phyloP scores from a whole-genome alignment of 2,113 vertebrate genomes.

The Osmerus mordax region DNA sequence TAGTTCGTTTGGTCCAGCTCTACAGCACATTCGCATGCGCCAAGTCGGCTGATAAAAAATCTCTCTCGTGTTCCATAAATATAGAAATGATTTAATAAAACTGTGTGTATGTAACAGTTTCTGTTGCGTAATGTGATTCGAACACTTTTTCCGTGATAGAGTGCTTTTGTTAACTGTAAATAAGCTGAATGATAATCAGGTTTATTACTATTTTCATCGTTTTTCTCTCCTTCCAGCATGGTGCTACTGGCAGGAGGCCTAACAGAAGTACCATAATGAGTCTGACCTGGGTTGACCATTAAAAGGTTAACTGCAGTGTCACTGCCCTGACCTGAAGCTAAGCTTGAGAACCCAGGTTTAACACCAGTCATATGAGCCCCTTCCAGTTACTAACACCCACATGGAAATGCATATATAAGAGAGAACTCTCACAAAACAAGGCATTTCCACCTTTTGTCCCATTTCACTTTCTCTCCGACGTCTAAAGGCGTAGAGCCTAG shows the following conservation, averaged over 20 bases:
- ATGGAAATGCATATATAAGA: too few species aligned
- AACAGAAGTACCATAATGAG: too few species aligned
- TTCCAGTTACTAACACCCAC: too few species aligned
- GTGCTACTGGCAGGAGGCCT: too few species aligned
- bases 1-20: conserved; percentile 57
- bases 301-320: too few species aligned
- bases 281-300: too few species aligned
- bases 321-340: too few species aligned
- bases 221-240: too few species aligned
- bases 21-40: conserved; percentile 37
- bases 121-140: conserved; percentile 6
- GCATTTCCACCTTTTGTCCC: too few species aligned
- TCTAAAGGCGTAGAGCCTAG: neutral
- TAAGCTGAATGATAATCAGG: neutral
- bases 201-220: neutral
- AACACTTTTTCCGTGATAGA: conserved; percentile 15
- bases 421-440: too few species aligned
- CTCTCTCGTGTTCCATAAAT: conserved; percentile 44
- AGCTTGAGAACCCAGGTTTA: too few species aligned
- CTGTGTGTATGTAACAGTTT: conserved; percentile 8
- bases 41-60: conserved; percentile 48
- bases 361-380: too few species aligned
- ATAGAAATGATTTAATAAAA: conserved; percentile 19
- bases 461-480: neutral
- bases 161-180: neutral